Evolutionary conservation across 2,797 vertebrate genomes (phyloP), one percentile per base, ranked within the genome.

Genomic region (Phylloscopus collybita): DNA sequence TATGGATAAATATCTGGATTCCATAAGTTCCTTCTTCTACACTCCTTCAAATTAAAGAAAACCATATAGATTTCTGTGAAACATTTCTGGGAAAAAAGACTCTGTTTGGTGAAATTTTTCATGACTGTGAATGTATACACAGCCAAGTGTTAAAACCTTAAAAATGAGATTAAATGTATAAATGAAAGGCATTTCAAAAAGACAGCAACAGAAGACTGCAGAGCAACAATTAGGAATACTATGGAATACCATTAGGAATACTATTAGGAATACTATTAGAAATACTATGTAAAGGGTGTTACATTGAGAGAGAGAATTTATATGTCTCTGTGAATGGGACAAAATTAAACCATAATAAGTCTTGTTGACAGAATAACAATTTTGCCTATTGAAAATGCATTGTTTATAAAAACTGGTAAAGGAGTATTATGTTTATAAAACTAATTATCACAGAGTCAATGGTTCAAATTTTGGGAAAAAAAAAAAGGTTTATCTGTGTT

Each of bases 161-260:
- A 60, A 88, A 89, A 88, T 44, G 29, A 83, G 54, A 79, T 88
- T 93, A 91, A 88, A 74, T 70, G 34, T 70, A 45, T 84, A 88
- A 92, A 95, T 62, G 21, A 86, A 40, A 92, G 51, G 17, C 5
- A 62, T 90, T 94, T 91, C 51, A 79, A 82, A 76, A 66, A 86
- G 49, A 79, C 4, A 54, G 50, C 8, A 90, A 57, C 30, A 81
- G 80, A 79, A 62, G 13, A 59, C 13, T 79, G 29, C 30, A 49
- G 20, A 59, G 54, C 25, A 88, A 53, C 79, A 93, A 79, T 60
- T 62, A 79, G 23, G 47, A 86, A 42, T 75, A 64, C 26, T 45
- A 13, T 23, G 23, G 40, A 40, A 40, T 40, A 40, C 13, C 14
- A 15, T 40, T 40, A 40, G 40, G 40, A 40, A 40, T 40, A 40